Base-by-base conservation (phyloP, 1,140 invertebrate species). In the Chelonus insularis region DNA sequence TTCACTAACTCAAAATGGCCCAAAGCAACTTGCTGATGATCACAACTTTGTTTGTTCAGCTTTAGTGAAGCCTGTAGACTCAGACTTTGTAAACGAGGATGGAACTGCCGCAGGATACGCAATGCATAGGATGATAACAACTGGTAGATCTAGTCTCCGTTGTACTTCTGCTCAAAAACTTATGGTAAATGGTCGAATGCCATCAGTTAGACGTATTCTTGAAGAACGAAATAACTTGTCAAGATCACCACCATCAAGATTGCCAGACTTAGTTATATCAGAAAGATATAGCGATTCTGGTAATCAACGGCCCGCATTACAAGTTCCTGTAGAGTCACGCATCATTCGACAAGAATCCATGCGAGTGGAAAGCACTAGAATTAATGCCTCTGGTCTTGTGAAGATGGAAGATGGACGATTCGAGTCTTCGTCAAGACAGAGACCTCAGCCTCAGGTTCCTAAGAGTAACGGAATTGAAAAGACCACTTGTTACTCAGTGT, bases 121-220 rank as follows among this genome's bases (percentile, higher is more conserved):
- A 0, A 65, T 73, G 6, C 74, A 78, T 6, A 67, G 79, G 23
- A 70, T 76, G 57, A 63, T 79, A 29, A 55, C 71, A 1, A 72
- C 69, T 1, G 79, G 72, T 4, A 71, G 79, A 32, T 81, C 80
- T n/a, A 82, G 78, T 62, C 55, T 81, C 45, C 72, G 79, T 67
- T 81, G 80, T 43, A 73, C 82, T 3, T 73, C 79, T 0, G 71
- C 79, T 1, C 81, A 83, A 52, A 83, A 84, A 60, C 69, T 83
- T 0, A 68, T 81, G 48, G 68, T 85, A 4, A 85, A 85, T 64
- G 84, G 83, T 2, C 81, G 81, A 60, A 74, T 79, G 1, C 72
- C 71, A 2, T 70, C 79, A 0, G 64, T 78, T 1, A 80, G 80
- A 5, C 67, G 71, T 64, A 66, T 70, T 41, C 57, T 66, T 18